These are phyloP conservation scores for Cygnus buccinator DNA, from an alignment of 2,113 vertebrate species.

Conservation along the genomic window DNA sequence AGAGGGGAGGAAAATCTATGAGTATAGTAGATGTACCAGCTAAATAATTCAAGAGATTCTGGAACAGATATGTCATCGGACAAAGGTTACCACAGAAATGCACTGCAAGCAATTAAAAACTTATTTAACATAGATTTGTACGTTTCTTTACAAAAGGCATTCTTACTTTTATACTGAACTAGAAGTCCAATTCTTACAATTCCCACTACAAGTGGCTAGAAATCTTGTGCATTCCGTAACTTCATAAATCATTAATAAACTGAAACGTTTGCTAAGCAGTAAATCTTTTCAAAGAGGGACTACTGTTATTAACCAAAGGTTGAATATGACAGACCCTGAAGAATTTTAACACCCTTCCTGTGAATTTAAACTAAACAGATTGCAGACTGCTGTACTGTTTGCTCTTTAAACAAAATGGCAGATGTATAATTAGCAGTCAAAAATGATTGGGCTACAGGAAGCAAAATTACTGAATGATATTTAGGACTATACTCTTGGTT, in stretches of 20 bases:
- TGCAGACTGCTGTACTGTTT: neutral
- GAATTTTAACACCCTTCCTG: neutral
- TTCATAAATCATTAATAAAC: neutral
- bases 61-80: neutral
- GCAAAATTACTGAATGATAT: neutral
- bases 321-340: neutral
- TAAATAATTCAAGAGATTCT: neutral
- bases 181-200: neutral
- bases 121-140: neutral
- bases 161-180: neutral
- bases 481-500: neutral
- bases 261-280: neutral
- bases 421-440: neutral
- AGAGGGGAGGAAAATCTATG: neutral
- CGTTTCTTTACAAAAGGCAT: neutral
- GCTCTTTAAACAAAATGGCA: neutral
- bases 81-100: neutral
- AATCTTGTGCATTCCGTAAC: neutral
- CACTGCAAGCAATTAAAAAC: neutral
- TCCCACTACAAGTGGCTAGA: neutral
- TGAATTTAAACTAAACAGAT: neutral
- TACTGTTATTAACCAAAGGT: neutral
- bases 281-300: neutral
- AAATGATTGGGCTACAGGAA: neutral
- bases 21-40: neutral